Percentiles rank a stretch among this genome's conserved stretches.
These are phyloP conservation scores for Eclectus roratus DNA, from an alignment of 2,113 vertebrate genomes.

Conservation along the genomic window DNA sequence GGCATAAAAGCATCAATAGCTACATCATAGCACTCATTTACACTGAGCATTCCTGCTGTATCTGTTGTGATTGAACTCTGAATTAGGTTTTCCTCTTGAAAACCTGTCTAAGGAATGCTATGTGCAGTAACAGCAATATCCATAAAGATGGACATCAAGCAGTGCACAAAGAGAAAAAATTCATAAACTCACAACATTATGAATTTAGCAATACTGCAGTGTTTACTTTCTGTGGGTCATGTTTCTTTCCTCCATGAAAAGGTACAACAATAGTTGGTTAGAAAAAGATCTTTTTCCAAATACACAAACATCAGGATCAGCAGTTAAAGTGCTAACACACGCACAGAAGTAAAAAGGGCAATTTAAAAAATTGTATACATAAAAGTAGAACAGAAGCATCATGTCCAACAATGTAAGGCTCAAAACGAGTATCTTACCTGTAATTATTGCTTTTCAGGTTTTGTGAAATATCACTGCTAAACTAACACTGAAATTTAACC, in stretches of 20 bases:
- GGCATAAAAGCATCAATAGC: background rate
- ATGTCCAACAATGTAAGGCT: background rate
- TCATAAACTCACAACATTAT: background rate
- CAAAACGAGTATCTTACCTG: background rate
- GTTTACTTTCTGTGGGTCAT: background rate
- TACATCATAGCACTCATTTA: background rate
- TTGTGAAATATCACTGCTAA: background rate
- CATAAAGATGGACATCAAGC: background rate
- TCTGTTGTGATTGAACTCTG: background rate
- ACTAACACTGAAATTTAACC: background rate
- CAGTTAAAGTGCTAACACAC: background rate
- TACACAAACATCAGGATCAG: background rate
- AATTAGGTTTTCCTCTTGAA: background rate
- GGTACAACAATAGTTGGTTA: background rate
- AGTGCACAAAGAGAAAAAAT: background rate
- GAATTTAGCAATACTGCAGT: background rate
- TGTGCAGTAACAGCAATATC: background rate
- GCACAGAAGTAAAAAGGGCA: background rate
- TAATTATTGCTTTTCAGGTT: background rate
- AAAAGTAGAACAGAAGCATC: background rate
- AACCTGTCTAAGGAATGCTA: background rate
- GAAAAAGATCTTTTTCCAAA: background rate
- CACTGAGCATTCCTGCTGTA: background rate
- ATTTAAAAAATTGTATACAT: background rate
- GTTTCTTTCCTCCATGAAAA: background rate